Conservation (phyloP, 2,888 invertebrate species). For the Saturnia japonica region DNA sequence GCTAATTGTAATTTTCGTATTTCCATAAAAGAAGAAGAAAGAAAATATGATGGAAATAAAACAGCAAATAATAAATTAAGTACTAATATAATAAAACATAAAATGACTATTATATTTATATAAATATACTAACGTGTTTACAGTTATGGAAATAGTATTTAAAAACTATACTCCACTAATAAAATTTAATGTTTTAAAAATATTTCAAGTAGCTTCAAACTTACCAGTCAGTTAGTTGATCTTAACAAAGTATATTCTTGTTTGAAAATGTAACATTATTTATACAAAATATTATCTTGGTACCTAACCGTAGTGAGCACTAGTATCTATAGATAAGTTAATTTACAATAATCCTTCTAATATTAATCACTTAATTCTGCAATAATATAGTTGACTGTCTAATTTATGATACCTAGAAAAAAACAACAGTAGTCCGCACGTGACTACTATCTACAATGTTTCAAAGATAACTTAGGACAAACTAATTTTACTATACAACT, state of each 20-base stretch:
- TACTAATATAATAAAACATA: too few relatives aligned
- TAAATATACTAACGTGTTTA: too few relatives aligned
- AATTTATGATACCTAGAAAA: constrained; percentile 8
- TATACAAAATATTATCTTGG: constrained; percentile 4
- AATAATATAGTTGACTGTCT: constrained; percentile 10
- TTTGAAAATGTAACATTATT: neutral
- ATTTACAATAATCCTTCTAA: constrained; percentile 7
- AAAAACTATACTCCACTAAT: neutral
- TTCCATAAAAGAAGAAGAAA: too few relatives aligned
- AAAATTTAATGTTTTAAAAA: neutral
- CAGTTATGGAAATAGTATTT: neutral
- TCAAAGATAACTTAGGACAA: neutral
- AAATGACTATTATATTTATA: too few relatives aligned
- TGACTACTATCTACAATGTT: neutral
- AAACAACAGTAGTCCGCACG: neutral
- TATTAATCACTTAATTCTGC: neutral
- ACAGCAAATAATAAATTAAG: too few relatives aligned
- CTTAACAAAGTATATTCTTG: constrained; percentile 4
- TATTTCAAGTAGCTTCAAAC: neutral
- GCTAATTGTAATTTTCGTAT: too few relatives aligned
- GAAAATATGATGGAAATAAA: too few relatives aligned
- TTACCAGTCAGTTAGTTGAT: constrained; percentile 7
- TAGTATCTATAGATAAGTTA: constrained; percentile 8
- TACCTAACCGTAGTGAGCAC: neutral
- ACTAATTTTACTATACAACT: neutral